These are phyloP conservation scores for Theropithecus gelada DNA, from an alignment of 2,113 vertebrate genomes.

Conservation along the genomic window DNA sequence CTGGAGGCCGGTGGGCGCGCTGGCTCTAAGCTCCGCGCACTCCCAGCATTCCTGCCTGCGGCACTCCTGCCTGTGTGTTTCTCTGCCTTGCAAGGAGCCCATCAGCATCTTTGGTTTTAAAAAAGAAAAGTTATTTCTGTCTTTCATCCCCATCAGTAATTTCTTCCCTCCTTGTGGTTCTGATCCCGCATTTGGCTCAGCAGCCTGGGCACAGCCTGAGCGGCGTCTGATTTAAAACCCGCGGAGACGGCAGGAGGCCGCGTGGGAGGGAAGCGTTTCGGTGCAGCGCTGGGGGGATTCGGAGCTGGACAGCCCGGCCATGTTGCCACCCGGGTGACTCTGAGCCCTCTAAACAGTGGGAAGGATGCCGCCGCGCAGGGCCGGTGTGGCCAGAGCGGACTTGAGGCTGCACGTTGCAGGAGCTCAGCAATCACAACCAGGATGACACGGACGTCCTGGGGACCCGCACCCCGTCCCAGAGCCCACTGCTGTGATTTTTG, in stretches of 20 bases:
- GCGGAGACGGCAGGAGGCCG: background rate
- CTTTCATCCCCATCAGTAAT: background rate
- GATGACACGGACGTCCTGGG: accelerated
- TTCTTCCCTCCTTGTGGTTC: background rate
- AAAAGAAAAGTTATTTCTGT: constrained; percentile 38
- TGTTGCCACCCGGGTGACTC: accelerated
- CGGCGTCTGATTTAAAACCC: background rate
- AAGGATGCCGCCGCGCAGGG: accelerated
- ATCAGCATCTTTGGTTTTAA: constrained; percentile 1
- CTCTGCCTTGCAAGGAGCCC: background rate
- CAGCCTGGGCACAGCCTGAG: background rate
- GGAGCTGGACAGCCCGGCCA: accelerated
- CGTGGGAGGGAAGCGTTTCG: accelerated
- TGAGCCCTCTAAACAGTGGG: accelerated
- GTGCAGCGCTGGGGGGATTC: accelerated
- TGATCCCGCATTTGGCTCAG: background rate
- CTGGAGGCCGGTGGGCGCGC: accelerated
- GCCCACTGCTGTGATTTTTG: no score
- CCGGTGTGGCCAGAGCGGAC: accelerated
- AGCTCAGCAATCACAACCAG: accelerated
- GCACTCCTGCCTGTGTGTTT: background rate
- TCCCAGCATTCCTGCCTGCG: no score
- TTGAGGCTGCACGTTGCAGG: accelerated
- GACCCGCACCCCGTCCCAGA: accelerated
- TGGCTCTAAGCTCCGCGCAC: background rate